Base-by-base conservation (phyloP, 2,888 invertebrate genomes). In the Anthophora plumipes region DNA sequence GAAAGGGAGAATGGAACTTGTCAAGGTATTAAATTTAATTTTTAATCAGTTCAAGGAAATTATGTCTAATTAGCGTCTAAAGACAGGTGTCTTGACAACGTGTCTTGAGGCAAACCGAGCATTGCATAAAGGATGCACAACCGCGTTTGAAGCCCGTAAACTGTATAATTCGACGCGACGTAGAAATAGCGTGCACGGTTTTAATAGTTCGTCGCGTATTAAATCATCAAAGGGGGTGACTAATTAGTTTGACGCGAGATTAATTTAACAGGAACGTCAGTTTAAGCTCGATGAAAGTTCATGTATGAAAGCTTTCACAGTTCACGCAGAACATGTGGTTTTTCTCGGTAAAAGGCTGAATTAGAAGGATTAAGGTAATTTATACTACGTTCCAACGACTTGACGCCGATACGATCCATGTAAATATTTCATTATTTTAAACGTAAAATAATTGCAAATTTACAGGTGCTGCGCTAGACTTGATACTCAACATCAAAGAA, bases 161-260 rank as follows among this genome's bases (percentile, higher is more conserved):
- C 50, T 41, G n/a, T 31, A 70, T 79, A 78, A 79, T 71, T 48
- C 31, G 70, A 54, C 68, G 63, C 37, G 20, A 14, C n/a, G 11
- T 39, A 48, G 78, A 70, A 78, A 54, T 54, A 66, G n/a, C 70
- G 31, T 60, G 31, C 46, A 43, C 70, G 55, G 20, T 79, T 79
- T 79, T 71, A 70, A 46, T 54, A 60, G 31, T 41, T 46, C 12
- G 48, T 41, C 68, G n/a, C 41, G 54, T 70, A 78, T 63, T 79
- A 79, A 79, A 70, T 55, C 54, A 70, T 78, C 79, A 79, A 78
- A 70, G 64, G 46, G 31, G 54, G 9, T 41, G 46, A 43, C 79
- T 79, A 79, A 79, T 79, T 79, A 79, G 54, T 79, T 79, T 70
- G 31, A 48, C 54, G 22, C 31, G 25, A 31, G 64, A 79, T 79